Conservation (phyloP, 1,140 invertebrate species). For the Macrosteles quadrilineatus region DNA sequence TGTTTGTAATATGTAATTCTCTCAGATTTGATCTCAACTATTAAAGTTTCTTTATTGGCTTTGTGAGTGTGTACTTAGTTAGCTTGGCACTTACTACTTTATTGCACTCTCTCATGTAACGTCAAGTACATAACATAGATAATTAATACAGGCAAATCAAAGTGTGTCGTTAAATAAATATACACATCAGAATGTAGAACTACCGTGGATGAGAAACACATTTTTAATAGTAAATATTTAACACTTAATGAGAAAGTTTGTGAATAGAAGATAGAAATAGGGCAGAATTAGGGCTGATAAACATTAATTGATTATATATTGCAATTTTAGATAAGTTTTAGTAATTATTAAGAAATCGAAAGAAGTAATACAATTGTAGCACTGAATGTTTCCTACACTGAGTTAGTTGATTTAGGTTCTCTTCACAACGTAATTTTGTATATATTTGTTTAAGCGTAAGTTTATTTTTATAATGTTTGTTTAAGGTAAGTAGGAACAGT, state of each 20-base stretch:
- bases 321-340: slow-evolving; percentile 1
- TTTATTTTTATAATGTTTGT: slow-evolving; percentile 24
- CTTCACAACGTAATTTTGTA: slow-evolving; percentile 20
- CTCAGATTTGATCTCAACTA: slow-evolving; percentile 4
- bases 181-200: too few relatives aligned
- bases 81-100: slow-evolving; percentile 8
- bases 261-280: background rate
- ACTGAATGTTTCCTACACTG: slow-evolving; percentile 12
- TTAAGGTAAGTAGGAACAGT: slow-evolving; percentile 5
- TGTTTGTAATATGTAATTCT: background rate
- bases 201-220: too few relatives aligned
- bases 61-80: slow-evolving; percentile 13
- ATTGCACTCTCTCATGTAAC: background rate
- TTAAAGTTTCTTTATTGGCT: background rate
- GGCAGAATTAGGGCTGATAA: background rate
- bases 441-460: slow-evolving; percentile 21
- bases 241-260: background rate
- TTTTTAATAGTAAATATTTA: too few relatives aligned
- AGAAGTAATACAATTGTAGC: background rate
- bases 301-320: background rate
- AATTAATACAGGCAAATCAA: too few relatives aligned
- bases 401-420: slow-evolving; percentile 4
- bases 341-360: slow-evolving; percentile 5
- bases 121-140: too few relatives aligned
- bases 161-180: too few relatives aligned